phyloP scores from a whole-genome alignment of 2,888 invertebrate genomes.

The Globia sparganii region DNA sequence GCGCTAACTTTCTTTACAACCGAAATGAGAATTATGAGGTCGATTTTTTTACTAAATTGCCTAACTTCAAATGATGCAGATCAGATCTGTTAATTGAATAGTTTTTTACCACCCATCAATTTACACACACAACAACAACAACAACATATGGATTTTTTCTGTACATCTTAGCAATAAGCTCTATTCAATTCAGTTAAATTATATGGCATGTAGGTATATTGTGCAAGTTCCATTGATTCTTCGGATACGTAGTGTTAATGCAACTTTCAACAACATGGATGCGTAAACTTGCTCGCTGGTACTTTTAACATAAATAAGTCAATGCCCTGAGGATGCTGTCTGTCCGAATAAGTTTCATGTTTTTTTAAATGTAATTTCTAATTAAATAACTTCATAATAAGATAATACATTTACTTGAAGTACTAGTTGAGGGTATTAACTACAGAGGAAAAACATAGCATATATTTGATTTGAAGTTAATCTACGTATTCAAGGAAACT shows the following conservation, averaged over 20 bases:
- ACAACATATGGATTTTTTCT: conserved; percentile 18
- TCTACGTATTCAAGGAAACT: not conserved
- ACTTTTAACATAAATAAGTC: conserved; percentile 48
- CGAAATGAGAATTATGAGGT: conserved; percentile 8
- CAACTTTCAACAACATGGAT: conserved; percentile 39
- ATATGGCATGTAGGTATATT: conserved; percentile 52
- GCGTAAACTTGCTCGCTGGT: conserved; percentile 23
- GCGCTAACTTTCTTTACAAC: conserved; percentile 22
- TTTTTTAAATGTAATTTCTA: conserved; percentile 19
- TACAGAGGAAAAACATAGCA: not conserved
- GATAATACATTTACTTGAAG: conserved; percentile 1
- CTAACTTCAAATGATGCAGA: conserved; percentile 23
- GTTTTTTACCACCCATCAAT: conserved; percentile 19
- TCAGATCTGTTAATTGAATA: conserved; percentile 34
- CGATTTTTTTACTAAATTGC: conserved; percentile 15
- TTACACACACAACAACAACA: no score
- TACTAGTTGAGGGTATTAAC: not conserved
- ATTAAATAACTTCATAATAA: conserved; percentile 23
- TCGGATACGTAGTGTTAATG: conserved; percentile 40
- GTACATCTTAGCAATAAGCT: conserved; percentile 5
- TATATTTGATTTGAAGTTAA: not conserved
- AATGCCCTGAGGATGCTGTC: conserved; percentile 40
- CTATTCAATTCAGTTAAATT: conserved; percentile 41
- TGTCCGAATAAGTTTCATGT: conserved; percentile 37
- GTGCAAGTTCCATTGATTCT: conserved; percentile 43